Evolutionary conservation across 23 tunicate genomes (phyloP).

Genomic region (Aplidium turbinatum): DNA sequence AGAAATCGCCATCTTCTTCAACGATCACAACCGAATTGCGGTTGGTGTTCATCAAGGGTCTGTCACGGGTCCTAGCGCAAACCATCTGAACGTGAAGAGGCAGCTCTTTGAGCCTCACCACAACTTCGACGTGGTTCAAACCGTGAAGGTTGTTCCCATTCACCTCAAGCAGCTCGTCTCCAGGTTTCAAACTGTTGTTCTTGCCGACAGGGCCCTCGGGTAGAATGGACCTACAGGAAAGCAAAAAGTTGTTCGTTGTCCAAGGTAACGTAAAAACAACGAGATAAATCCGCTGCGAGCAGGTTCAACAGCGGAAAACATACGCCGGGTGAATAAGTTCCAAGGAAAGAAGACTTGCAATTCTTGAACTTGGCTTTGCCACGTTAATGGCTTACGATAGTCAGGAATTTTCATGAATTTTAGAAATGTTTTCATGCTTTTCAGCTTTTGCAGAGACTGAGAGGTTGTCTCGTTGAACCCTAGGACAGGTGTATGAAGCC

Average conservation of each 20-base stretch:
- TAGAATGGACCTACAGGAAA: slow-evolving; percentile 54
- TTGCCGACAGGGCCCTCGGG: slow-evolving; percentile 94
- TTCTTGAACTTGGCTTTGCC: too few species aligned
- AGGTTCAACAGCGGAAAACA: too few species aligned
- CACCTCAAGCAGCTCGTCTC: slow-evolving; percentile 93
- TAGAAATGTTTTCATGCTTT: too few species aligned
- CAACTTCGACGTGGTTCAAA: slow-evolving; percentile 85
- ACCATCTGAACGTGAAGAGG: slow-evolving; percentile 86
- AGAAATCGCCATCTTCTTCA: slow-evolving; percentile 63
- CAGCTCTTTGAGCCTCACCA: slow-evolving; percentile 74
- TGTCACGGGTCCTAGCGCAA: slow-evolving; percentile 64
- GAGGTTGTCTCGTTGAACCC: too few species aligned
- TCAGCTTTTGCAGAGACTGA: too few species aligned
- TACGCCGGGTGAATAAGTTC: too few species aligned
- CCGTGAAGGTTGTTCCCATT: slow-evolving; percentile 64
- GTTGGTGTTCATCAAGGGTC: slow-evolving; percentile 2
- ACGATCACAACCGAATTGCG: slow-evolving; percentile 61
- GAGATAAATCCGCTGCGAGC: too few species aligned
- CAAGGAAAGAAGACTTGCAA: too few species aligned
- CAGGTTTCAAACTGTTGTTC: slow-evolving; percentile 48
- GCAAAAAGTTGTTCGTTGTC: neutral
- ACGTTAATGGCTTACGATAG: too few species aligned
- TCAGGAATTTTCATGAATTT: too few species aligned
- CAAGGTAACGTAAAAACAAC: neutral
- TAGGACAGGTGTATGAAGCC: too few species aligned